Conservation (phyloP, 2,797 vertebrate genomes). For the Rhynchonycteris naso region DNA sequence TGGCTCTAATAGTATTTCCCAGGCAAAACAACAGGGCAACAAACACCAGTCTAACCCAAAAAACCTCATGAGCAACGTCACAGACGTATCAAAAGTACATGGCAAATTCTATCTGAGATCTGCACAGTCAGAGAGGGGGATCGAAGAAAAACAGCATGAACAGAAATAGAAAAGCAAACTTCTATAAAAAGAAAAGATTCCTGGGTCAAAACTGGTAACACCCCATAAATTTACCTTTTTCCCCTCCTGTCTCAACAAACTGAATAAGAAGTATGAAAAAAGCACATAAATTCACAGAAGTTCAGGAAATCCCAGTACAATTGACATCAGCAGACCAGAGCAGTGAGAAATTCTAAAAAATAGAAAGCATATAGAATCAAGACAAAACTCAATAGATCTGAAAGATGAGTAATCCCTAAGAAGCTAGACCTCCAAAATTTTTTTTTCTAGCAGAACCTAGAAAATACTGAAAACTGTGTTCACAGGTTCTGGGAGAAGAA, state of each 20-base stretch:
- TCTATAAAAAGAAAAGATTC: neutral
- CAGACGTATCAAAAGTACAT: neutral
- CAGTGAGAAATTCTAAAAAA: constrained; percentile 4
- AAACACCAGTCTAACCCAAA: neutral
- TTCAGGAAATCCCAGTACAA: neutral
- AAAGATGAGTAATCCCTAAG: neutral
- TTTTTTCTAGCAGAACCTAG: neutral
- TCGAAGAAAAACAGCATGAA: neutral
- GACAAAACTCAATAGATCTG: neutral
- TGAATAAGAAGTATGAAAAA: neutral
- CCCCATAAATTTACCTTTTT: neutral
- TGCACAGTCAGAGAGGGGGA: neutral
- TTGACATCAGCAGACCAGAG: neutral
- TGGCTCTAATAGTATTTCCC: neutral
- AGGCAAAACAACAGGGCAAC: neutral
- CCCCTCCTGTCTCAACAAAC: neutral
- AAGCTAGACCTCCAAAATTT: neutral
- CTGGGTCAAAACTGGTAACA: neutral
- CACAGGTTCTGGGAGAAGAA: neutral
- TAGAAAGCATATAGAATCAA: neutral
- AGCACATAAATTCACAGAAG: neutral
- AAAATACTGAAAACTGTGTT: neutral
- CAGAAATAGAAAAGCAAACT: neutral
- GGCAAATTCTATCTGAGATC: neutral
- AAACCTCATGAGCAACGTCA: neutral